Evolutionary conservation across 2,113 vertebrate genomes (phyloP).

Genomic region (Hippocampus abdominalis): DNA sequence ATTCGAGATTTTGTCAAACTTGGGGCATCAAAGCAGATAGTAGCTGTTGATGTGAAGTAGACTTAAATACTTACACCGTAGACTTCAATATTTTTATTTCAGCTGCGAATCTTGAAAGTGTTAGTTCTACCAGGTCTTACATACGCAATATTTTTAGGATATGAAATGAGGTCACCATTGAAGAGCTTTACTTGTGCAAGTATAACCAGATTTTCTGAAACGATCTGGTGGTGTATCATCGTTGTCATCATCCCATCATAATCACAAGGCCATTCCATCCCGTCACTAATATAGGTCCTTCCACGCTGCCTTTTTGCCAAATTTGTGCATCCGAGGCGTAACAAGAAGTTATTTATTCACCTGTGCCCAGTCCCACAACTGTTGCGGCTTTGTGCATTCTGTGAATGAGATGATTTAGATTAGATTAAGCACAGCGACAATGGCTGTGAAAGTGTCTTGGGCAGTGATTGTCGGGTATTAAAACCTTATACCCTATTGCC

Average conservation of each 20-base stretch:
- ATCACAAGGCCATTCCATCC: slow-evolving; percentile 44
- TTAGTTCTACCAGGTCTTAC: neutral
- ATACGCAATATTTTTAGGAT: slow-evolving; percentile 2
- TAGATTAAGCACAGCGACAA: neutral
- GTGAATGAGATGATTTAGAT: neutral
- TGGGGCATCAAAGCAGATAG: slow-evolving; percentile 30
- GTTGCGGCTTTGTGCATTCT: neutral
- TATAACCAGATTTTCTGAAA: slow-evolving; percentile 45
- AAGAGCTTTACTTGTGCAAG: slow-evolving; percentile 20
- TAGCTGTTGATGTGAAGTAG: slow-evolving; percentile 28
- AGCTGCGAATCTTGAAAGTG: neutral
- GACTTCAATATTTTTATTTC: neutral
- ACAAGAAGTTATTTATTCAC: neutral
- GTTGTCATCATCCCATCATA: slow-evolving; percentile 54
- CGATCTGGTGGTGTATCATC: slow-evolving; percentile 61
- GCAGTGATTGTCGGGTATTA: neutral
- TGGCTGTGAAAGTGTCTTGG: too few relatives aligned
- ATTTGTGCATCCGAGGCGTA: neutral
- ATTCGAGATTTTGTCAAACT: slow-evolving; percentile 19
- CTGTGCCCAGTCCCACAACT: neutral
- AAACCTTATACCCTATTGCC: neutral
- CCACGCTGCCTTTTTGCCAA: neutral
- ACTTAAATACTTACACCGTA: slow-evolving; percentile 42
- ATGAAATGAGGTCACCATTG: neutral
- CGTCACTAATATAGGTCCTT: slow-evolving; percentile 31